phyloP scores from a whole-genome alignment of 1,140 invertebrate species.

The Euschistus heros region DNA sequence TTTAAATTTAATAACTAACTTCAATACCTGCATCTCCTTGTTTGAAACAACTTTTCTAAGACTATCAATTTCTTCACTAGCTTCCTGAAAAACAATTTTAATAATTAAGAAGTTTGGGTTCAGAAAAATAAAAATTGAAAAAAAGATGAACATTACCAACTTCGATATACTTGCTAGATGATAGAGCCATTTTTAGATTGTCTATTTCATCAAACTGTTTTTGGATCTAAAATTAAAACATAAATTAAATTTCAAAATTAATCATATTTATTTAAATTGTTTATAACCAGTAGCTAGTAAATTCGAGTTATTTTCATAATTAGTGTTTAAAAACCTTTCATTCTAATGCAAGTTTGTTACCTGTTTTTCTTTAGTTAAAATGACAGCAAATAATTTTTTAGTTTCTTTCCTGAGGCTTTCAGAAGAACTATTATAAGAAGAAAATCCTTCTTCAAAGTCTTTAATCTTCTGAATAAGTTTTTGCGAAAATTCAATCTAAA shows the following conservation, averaged over 20 bases:
- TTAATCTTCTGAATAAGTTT: not conserved
- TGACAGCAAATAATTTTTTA: not conserved
- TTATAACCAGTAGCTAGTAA: not conserved
- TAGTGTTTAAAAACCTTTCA: not conserved
- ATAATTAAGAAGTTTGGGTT: not conserved
- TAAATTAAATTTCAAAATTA: not conserved
- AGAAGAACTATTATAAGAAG: not conserved
- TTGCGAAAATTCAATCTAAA: not conserved
- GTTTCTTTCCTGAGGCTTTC: not conserved
- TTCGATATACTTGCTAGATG: not conserved
- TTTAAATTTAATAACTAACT: not conserved
- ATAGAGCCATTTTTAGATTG: constrained; percentile 3
- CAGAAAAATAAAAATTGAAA: not conserved
- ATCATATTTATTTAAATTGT: not conserved
- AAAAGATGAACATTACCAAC: constrained; percentile 1
- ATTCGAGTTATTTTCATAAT: not conserved
- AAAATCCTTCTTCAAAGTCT: not conserved
- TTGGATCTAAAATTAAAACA: constrained; percentile 4
- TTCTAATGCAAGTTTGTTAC: not conserved
- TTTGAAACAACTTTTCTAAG: not conserved
- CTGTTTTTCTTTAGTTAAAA: constrained; percentile 10
- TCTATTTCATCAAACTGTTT: constrained; percentile 8
- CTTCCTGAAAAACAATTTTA: not conserved
- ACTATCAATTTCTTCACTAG: constrained; percentile 1
- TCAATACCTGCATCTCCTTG: not conserved